These are phyloP conservation scores for Catostylus mosaicus DNA, from an alignment of 30 jellyfish, hydroid and myxozoan species.

Conservation along the genomic window DNA sequence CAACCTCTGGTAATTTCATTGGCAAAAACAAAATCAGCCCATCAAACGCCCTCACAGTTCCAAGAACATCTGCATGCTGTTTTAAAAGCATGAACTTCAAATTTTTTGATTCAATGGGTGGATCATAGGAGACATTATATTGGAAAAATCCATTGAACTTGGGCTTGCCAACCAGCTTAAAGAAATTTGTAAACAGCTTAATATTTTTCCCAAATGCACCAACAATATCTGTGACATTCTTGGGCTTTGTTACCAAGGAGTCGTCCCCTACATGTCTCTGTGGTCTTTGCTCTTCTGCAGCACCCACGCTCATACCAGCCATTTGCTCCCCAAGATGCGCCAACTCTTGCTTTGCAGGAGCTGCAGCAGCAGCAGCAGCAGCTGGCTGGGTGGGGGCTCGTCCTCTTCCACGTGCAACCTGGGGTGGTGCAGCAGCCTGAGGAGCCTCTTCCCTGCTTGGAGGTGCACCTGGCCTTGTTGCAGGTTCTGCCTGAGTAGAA, in stretches of 20 bases:
- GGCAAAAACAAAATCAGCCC: constrained; percentile 88
- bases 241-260: constrained; percentile 34
- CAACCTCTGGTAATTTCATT: constrained; percentile 71
- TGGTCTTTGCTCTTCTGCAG: constrained; percentile 56
- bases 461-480: constrained; percentile 76
- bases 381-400: constrained; percentile 73
- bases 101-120: constrained; percentile 76
- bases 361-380: constrained; percentile 45
- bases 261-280: constrained; percentile 49
- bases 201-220: constrained; percentile 71
- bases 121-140: constrained; percentile 74
- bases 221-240: constrained; percentile 9
- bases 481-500: constrained; percentile 68
- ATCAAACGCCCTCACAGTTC: constrained; percentile 82
- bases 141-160: constrained; percentile 69
- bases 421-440: constrained; percentile 46
- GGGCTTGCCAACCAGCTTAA: constrained; percentile 54
- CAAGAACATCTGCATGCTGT: constrained; percentile 71
- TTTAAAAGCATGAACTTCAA: constrained; percentile 63
- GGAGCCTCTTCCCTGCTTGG: constrained; percentile 77
- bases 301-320: constrained; percentile 40
- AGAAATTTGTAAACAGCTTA: constrained; percentile 69
- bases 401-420: constrained; percentile 84
- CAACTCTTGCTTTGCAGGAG: constrained; percentile 21
- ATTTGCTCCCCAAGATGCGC: constrained; percentile 58